These are phyloP conservation scores for Flexamia atlantica DNA, from an alignment of 2,888 invertebrate species.

Conservation along the genomic window DNA sequence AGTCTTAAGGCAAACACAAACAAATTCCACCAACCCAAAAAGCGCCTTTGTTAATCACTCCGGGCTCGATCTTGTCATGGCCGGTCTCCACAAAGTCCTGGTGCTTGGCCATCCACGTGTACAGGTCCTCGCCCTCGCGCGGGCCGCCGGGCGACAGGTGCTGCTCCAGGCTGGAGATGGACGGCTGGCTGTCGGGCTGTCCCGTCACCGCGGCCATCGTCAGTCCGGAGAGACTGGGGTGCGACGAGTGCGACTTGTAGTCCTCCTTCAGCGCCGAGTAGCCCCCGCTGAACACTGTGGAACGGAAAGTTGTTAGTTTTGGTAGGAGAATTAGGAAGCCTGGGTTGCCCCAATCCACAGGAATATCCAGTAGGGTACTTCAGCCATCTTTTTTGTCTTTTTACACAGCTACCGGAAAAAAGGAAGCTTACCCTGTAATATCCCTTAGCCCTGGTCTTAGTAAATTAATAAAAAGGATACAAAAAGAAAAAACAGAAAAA, in stretches of 20 bases:
- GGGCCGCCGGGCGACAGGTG: slow-evolving; percentile 55
- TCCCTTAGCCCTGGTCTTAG: too few species aligned
- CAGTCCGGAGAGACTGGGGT: slow-evolving; percentile 59
- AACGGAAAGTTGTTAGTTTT: too few species aligned
- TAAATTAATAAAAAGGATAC: too few species aligned
- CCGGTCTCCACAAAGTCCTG: slow-evolving; percentile 76
- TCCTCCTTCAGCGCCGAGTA: slow-evolving; percentile 70
- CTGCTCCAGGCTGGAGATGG: slow-evolving; percentile 73
- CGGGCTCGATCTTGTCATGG: slow-evolving; percentile 66
- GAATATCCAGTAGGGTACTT: too few species aligned
- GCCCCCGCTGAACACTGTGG: slow-evolving; percentile 62
- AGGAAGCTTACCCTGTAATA: too few species aligned
- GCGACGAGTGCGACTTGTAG: slow-evolving; percentile 64
- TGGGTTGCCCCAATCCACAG: too few species aligned
- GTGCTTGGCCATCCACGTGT: slow-evolving; percentile 98
- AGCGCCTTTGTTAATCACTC: slow-evolving; percentile 60
- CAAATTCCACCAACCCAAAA: slow-evolving; percentile 60
- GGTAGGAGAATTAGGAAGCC: too few species aligned
- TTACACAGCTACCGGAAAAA: too few species aligned
- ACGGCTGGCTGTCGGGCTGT: slow-evolving; percentile 74
- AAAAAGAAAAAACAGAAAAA: too few species aligned
- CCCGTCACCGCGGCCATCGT: slow-evolving; percentile 59
- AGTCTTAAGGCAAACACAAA: too few species aligned
- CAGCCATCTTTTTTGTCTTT: too few species aligned
- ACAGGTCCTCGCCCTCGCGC: slow-evolving; percentile 80